These are phyloP conservation scores for Lissocephala sabroskyi DNA, from an alignment of 2,888 invertebrate genomes.

Conservation along the genomic window DNA sequence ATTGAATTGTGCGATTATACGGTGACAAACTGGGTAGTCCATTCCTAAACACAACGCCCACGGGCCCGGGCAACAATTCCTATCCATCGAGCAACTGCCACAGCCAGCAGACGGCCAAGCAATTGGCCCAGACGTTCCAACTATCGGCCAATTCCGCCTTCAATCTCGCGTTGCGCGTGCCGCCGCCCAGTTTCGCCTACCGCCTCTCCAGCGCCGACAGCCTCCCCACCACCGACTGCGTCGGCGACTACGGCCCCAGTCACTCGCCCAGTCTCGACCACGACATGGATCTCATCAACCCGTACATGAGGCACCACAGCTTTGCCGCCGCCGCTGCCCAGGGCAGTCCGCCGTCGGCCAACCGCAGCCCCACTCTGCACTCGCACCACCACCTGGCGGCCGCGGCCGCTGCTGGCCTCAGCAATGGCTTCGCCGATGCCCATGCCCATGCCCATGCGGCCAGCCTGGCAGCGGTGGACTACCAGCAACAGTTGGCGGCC, in stretches of 20 bases:
- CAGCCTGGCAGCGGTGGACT: slow-evolving; percentile 49
- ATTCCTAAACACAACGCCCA: slow-evolving; percentile 66
- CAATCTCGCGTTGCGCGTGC: slow-evolving; percentile 67
- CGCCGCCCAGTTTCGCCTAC: slow-evolving; percentile 48
- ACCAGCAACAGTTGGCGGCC: slow-evolving; percentile 59
- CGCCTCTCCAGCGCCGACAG: slow-evolving; percentile 31
- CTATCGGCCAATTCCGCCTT: slow-evolving; percentile 69
- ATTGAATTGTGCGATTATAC: neutral
- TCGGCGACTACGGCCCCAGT: slow-evolving; percentile 36
- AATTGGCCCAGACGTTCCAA: slow-evolving; percentile 56
- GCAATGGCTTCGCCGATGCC: slow-evolving; percentile 53
- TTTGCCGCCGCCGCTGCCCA: slow-evolving; percentile 54
- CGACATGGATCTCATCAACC: slow-evolving; percentile 69
- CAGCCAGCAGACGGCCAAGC: slow-evolving; percentile 35
- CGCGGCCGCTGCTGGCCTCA: slow-evolving; percentile 42
- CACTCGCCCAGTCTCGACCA: slow-evolving; percentile 29
- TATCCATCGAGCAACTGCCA: no score
- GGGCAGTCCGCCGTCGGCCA: slow-evolving; percentile 54
- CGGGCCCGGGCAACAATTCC: slow-evolving; percentile 61
- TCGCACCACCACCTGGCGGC: slow-evolving; percentile 45
- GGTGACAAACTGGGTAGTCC: slow-evolving; percentile 72
- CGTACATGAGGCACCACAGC: slow-evolving; percentile 69
- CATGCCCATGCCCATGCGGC: slow-evolving; percentile 60
- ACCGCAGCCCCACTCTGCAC: slow-evolving; percentile 56
- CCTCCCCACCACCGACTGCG: slow-evolving; percentile 25